phyloP scores from a whole-genome alignment of 2,888 invertebrate genomes.

The Athrips mouffetella region DNA sequence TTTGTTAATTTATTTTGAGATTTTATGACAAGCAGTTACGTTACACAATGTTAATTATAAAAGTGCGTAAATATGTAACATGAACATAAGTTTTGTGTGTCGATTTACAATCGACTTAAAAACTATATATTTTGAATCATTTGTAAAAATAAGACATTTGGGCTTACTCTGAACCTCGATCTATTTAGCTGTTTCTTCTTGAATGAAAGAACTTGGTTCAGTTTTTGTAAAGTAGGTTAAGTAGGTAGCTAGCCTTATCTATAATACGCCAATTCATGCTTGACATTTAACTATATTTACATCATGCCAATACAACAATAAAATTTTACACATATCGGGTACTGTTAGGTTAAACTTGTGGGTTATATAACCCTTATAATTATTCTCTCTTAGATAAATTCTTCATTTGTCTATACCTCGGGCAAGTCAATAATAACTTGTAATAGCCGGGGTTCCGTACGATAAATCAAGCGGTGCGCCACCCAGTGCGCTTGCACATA shows the following conservation, averaged over 20 bases:
- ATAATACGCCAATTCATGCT: too few relatives aligned
- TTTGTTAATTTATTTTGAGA: background rate
- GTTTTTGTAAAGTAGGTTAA: too few relatives aligned
- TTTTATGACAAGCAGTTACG: background rate
- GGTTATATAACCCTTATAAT: background rate
- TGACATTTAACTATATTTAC: too few relatives aligned
- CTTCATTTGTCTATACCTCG: background rate
- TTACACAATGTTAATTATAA: background rate
- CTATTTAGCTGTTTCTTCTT: too few relatives aligned
- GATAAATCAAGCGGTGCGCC: conserved; percentile 17
- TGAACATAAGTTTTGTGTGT: background rate
- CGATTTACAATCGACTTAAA: background rate
- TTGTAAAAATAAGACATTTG: too few relatives aligned
- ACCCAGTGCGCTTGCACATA: too few relatives aligned
- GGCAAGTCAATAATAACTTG: conserved; percentile 9
- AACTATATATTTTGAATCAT: background rate
- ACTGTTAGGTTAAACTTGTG: background rate
- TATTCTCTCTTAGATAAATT: background rate
- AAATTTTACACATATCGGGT: too few relatives aligned
- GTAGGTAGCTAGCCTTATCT: too few relatives aligned
- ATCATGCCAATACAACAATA: too few relatives aligned
- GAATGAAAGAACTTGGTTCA: too few relatives aligned
- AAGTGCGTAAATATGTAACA: background rate
- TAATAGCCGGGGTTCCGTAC: conserved; percentile 16
- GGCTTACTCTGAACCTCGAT: too few relatives aligned